These are phyloP conservation scores for Mormoops blainvillei DNA, from an alignment of 2,113 vertebrate species.

Conservation along the genomic window DNA sequence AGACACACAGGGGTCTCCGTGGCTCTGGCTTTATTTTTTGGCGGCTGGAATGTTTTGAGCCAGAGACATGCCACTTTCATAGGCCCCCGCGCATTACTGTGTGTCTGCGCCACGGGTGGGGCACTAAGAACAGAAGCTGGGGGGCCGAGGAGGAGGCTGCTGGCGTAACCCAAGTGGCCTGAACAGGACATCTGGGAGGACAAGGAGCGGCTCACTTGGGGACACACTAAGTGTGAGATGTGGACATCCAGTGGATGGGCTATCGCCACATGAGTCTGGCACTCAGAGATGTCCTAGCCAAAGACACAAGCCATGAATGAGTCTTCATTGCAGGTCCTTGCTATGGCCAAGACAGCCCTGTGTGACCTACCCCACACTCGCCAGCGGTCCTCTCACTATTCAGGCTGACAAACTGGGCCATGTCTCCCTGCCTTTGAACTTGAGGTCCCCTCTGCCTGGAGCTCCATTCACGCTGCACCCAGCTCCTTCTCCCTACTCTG, in stretches of 20 bases:
- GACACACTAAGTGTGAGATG: not conserved
- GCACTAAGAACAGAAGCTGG: not conserved
- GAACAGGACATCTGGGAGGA: not conserved
- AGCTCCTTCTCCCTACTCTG: not conserved
- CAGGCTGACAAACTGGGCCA: rapidly evolving
- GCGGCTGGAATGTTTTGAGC: rapidly evolving
- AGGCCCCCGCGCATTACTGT: not conserved
- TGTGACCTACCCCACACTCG: not conserved
- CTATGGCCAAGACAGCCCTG: rapidly evolving
- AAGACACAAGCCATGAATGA: not conserved
- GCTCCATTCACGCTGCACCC: rapidly evolving
- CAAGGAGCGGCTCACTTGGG: rapidly evolving
- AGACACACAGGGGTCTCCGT: not conserved
- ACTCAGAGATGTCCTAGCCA: not conserved
- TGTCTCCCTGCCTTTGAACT: no score
- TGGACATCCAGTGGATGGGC: not conserved
- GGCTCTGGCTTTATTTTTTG: not conserved
- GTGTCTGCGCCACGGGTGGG: not conserved
- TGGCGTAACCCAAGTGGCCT: rapidly evolving
- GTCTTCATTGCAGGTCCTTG: not conserved
- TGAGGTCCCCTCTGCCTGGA: not conserved
- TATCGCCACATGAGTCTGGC: no score
- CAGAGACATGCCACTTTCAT: not conserved
- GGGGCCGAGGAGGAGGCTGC: not conserved
- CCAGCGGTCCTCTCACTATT: not conserved